Base-by-base conservation (phyloP, 2,797 vertebrate species). In the Danionella dracula region DNA sequence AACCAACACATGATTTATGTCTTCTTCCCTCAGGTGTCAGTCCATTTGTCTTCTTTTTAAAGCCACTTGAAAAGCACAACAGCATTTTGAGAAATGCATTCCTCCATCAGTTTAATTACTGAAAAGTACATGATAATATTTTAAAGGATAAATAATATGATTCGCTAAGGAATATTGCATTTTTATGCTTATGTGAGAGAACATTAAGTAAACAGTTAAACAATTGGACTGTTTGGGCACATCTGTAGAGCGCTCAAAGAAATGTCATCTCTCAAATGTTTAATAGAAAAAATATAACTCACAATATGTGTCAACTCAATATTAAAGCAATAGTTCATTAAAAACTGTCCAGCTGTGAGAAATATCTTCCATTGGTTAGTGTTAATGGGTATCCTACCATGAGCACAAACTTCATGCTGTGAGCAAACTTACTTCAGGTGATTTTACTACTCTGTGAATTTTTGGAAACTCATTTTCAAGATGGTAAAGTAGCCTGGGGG, bases 331-430 rank as follows among this genome's bases (percentile, higher is more conserved):
- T 34, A 3, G 16, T 59, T 59, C 56, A 59, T 59, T 45, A 45
- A 59, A 59, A 59, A 59, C 41, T 44, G 23, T 2, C 56, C 56
- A 59, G 56, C 56, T 59, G 56, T 59, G 56, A 59, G 56, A 20
- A 59, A 34, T 59, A 19, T 34, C 41, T 59, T 23, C 12, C 10
- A 34, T 45, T 6, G 7, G 55, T 59, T 44, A 45, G 11, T 13
- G 16, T 31, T 58, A 44, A 58, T 29, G 27, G 7, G 15, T 38
- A 20, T 31, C 37, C 37, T 40, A 41, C 13, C 37, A 56, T 23
- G 42, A 32, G 12, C 29, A 21, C 8, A 45, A 44, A 13, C 40
- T 32, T 41, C 7, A 19, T 32, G 41, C 41, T 45, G 56, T 20
- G 40, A 32, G 27, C 1, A n/a, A n/a, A 35, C 5, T 35, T 19